A percentile compares a stretch with the other conserved stretches of the same genome.
Conservation (phyloP, 2,113 vertebrate species). For the Gopherus evgoodei region DNA sequence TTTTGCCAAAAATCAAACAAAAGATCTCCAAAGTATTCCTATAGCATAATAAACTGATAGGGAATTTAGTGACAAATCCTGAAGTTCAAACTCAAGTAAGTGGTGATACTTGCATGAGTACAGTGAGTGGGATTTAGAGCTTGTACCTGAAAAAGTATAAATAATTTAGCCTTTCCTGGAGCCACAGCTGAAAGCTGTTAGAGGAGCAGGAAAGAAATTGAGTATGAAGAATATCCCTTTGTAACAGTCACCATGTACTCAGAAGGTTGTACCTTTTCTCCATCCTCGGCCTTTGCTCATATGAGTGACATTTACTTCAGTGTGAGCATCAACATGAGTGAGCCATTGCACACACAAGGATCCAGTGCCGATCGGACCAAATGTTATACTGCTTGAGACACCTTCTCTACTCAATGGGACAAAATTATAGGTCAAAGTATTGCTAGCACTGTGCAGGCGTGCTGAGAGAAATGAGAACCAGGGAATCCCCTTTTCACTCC, state of each 20-base stretch:
- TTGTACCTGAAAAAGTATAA: background rate
- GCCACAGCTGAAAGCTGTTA: background rate
- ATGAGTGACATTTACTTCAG: background rate
- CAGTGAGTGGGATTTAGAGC: background rate
- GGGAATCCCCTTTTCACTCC: background rate
- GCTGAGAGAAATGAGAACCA: background rate
- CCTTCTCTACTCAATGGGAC: background rate
- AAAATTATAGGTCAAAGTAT: background rate
- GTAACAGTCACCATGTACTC: background rate
- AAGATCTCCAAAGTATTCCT: background rate
- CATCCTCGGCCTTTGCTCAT: background rate
- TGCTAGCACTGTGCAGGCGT: background rate
- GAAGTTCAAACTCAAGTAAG: background rate
- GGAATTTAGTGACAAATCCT: background rate
- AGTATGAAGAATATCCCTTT: background rate
- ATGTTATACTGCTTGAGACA: accelerated
- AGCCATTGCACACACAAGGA: background rate
- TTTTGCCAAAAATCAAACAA: background rate
- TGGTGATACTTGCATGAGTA: background rate
- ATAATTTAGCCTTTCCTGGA: background rate
- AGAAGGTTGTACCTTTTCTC: background rate
- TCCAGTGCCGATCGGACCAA: background rate
- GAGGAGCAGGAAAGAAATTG: background rate
- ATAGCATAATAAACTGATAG: background rate
- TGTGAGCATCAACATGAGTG: accelerated